phyloP scores from a whole-genome alignment of 2,888 invertebrate genomes.

The Cerastoderma edule region DNA sequence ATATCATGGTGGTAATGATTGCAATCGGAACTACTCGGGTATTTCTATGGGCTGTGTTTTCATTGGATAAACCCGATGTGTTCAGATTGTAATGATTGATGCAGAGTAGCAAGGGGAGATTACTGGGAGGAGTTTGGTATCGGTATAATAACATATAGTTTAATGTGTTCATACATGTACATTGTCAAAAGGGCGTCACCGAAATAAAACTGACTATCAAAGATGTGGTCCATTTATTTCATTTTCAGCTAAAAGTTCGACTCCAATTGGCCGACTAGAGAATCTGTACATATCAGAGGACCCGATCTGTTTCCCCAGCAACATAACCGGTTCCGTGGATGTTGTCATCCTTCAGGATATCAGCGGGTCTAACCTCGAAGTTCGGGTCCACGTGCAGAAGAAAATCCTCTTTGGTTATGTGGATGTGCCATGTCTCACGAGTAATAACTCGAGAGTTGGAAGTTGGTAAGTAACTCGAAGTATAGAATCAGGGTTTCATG shows the following conservation, averaged over 20 bases:
- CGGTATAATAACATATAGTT: neutral
- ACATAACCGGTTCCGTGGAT: conserved; percentile 33
- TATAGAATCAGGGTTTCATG: no score
- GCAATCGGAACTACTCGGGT: no score
- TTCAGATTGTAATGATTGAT: neutral
- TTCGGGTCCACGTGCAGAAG: conserved; percentile 33
- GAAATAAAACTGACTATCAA: no score
- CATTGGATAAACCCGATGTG: no score
- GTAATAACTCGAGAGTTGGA: conserved; percentile 25
- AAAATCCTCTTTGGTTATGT: conserved; percentile 40
- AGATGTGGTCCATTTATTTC: no score
- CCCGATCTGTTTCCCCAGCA: conserved; percentile 48
- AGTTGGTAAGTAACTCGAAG: conserved; percentile 34
- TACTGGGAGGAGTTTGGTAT: neutral
- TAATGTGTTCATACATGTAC: neutral
- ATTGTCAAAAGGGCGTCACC: no score
- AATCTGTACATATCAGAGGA: conserved; percentile 32
- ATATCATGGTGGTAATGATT: no score
- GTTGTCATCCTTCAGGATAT: conserved; percentile 36
- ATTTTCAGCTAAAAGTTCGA: conserved; percentile 35
- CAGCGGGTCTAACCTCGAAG: conserved; percentile 29
- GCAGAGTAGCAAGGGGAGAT: neutral
- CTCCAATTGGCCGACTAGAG: conserved; percentile 29
- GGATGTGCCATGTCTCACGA: conserved; percentile 45
- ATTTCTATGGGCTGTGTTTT: no score